These are phyloP conservation scores for Allobates femoralis DNA, from an alignment of 2,797 vertebrate genomes.

Conservation along the genomic window DNA sequence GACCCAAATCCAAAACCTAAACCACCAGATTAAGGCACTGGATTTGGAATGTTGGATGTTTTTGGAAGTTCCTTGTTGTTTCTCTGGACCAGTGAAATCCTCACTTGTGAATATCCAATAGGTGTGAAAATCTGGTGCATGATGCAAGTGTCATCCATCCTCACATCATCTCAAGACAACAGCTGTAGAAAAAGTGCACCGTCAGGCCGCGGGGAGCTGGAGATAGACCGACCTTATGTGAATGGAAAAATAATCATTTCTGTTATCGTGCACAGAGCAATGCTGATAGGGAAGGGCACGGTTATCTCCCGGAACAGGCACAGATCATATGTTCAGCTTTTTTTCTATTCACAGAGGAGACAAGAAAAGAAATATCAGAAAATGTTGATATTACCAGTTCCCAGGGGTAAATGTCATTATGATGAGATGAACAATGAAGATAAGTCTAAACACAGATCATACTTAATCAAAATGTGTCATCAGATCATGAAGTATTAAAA, in stretches of 20 bases:
- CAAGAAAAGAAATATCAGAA: not conserved
- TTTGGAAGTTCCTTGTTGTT: not conserved
- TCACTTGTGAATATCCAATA: not conserved
- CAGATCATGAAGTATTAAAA: too few relatives aligned
- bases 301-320: slow-evolving; percentile 44
- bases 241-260: slow-evolving; percentile 42
- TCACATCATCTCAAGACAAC: not conserved
- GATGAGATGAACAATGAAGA: not conserved
- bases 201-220: slow-evolving; percentile 18
- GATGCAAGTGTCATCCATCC: not conserved
- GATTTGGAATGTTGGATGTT: not conserved
- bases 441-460: not conserved
- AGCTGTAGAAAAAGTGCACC: slow-evolving; percentile 11
- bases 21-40: not conserved
- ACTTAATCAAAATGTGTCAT: too few relatives aligned
- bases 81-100: not conserved
- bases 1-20: not conserved
- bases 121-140: not conserved
- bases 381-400: not conserved
- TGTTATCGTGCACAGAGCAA: slow-evolving; percentile 51
- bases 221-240: slow-evolving; percentile 30
- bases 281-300: slow-evolving; percentile 34
- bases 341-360: not conserved
- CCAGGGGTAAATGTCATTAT: not conserved
- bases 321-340: slow-evolving; percentile 23